Conservation (phyloP, 2,888 invertebrate genomes). For the Loripinus fragilis region DNA sequence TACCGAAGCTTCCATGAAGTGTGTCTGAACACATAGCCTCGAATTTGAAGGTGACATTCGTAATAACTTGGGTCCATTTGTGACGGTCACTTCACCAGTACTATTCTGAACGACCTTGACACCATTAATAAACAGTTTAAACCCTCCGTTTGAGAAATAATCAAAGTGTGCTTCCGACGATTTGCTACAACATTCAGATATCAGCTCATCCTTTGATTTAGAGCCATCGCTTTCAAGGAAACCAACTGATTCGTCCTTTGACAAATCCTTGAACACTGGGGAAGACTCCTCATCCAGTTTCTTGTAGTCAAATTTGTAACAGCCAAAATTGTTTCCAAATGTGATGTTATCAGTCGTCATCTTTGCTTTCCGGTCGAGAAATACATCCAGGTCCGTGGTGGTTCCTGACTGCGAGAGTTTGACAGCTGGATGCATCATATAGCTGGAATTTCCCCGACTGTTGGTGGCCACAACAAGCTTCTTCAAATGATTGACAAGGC, state of each 20-base stretch:
- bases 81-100: constrained; percentile 82
- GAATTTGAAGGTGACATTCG: constrained; percentile 79
- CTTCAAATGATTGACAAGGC: constrained; percentile 82
- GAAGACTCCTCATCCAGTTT: constrained; percentile 67
- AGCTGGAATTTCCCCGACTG: constrained; percentile 78
- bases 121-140: constrained; percentile 81
- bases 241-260: constrained; percentile 80
- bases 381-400: constrained; percentile 80
- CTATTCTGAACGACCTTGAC: constrained; percentile 80
- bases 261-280: constrained; percentile 77
- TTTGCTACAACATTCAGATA: constrained; percentile 78
- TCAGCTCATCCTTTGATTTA: constrained; percentile 78
- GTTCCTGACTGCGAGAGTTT: constrained; percentile 83
- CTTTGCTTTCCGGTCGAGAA: constrained; percentile 70
- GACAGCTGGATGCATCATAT: constrained; percentile 82
- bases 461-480: constrained; percentile 82
- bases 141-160: constrained; percentile 71
- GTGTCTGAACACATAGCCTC: constrained; percentile 79
- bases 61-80: constrained; percentile 82
- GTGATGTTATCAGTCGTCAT: constrained; percentile 74
- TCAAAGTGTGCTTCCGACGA: constrained; percentile 81
- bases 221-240: constrained; percentile 80
- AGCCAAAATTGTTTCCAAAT: constrained; percentile 74
- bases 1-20: constrained; percentile 82
- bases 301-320: constrained; percentile 75